Evolutionary conservation across 2,888 invertebrate species (phyloP), one percentile per base, ranked within the genome.

Genomic region (Ecdyonurus torrentis): DNA sequence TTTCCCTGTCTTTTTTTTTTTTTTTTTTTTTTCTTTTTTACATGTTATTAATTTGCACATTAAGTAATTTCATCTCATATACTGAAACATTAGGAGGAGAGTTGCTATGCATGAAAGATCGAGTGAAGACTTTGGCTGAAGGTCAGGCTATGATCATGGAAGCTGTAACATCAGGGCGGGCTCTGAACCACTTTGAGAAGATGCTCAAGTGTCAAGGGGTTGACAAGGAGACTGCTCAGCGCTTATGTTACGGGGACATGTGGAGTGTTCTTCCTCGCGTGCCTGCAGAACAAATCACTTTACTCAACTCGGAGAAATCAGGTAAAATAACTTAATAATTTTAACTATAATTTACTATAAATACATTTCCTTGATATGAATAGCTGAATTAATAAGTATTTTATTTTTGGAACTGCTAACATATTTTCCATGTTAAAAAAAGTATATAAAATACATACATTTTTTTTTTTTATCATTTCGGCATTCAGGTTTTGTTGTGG

Each of bases 11-110:
- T n/a, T n/a, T n/a, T n/a, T n/a, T n/a, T n/a, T n/a, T n/a, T n/a
- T n/a, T n/a, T n/a, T n/a, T n/a, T n/a, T n/a, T n/a, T n/a, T n/a
- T n/a, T n/a, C n/a, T n/a, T n/a, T n/a, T n/a, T n/a, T n/a, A n/a
- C n/a, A n/a, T n/a, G n/a, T n/a, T n/a, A n/a, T n/a, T n/a, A n/a
- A n/a, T n/a, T n/a, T n/a, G n/a, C n/a, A n/a, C n/a, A n/a, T n/a
- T n/a, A n/a, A n/a, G n/a, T n/a, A n/a, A n/a, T n/a, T n/a, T n/a
- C n/a, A n/a, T n/a, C n/a, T n/a, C n/a, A n/a, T n/a, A n/a, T n/a
- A n/a, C n/a, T n/a, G n/a, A n/a, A n/a, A n/a, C n/a, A n/a, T n/a
- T 65, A 75, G 79, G 80, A 25, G 77, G 75, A 1, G 69, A 75
- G 25, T 68, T 79, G 24, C 66, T 80, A 52, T 67, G 70, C 20